phyloP scores from a whole-genome alignment of 2,888 invertebrate species.

The Phanerotoma sp. region DNA sequence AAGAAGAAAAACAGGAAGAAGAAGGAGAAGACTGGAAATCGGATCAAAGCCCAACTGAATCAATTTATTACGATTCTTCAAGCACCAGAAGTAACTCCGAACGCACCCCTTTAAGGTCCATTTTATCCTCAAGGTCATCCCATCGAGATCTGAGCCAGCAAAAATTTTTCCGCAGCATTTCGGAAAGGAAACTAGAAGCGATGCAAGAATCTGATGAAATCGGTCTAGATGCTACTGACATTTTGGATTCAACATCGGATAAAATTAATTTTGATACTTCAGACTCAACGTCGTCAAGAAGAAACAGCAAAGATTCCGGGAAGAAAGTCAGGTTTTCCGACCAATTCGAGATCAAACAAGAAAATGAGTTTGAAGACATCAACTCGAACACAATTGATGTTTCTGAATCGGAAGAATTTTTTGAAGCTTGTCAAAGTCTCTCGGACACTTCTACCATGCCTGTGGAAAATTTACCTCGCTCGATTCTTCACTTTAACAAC shows the following conservation, averaged over 20 bases:
- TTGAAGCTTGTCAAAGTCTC: constrained; percentile 37
- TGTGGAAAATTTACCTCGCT: background rate
- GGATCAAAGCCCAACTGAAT: too few relatives aligned
- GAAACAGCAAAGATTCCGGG: constrained; percentile 25
- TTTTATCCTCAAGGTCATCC: constrained; percentile 21
- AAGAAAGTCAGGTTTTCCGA: constrained; percentile 47
- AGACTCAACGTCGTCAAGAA: background rate
- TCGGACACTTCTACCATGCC: constrained; percentile 22
- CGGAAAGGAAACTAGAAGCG: constrained; percentile 24
- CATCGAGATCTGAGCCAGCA: constrained; percentile 4
- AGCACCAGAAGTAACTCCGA: constrained; percentile 18
- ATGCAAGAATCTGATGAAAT: constrained; percentile 33
- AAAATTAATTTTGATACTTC: background rate
- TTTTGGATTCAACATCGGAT: constrained; percentile 4
- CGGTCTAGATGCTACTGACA: constrained; percentile 26
- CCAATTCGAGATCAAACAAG: constrained; percentile 29
- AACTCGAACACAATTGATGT: constrained; percentile 2
- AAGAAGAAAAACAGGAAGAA: too few relatives aligned
- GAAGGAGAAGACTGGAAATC: too few relatives aligned
- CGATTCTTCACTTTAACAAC: background rate
- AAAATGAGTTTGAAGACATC: background rate
- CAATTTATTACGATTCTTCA: background rate
- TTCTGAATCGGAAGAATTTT: constrained; percentile 37
- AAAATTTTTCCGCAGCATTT: constrained; percentile 6
- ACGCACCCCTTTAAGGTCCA: constrained; percentile 32